phyloP scores from a whole-genome alignment of 2,888 invertebrate genomes.

The Autographa gamma region DNA sequence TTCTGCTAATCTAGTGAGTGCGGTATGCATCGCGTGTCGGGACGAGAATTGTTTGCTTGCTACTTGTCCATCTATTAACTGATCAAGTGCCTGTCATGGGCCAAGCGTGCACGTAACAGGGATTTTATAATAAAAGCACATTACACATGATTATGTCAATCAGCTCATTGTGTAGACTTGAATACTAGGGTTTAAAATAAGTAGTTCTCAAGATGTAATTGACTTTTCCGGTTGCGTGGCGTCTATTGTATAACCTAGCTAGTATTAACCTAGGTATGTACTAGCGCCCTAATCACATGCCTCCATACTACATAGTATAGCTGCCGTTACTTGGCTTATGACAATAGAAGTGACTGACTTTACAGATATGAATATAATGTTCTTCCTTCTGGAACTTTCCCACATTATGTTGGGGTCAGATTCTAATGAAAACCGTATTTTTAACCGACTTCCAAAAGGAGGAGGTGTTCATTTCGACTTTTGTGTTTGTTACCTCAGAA shows the following conservation, averaged over 20 bases:
- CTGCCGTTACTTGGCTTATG: too few relatives aligned
- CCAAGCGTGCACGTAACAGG: slow-evolving; percentile 23
- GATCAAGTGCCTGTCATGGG: slow-evolving; percentile 29
- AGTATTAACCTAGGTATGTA: background rate
- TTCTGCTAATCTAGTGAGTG: slow-evolving; percentile 15
- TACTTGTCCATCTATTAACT: slow-evolving; percentile 39
- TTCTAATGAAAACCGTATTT: too few relatives aligned
- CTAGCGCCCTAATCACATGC: background rate
- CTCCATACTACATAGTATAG: background rate
- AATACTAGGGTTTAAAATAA: background rate
- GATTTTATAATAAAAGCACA: slow-evolving; percentile 32
- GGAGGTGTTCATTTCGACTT: too few relatives aligned
- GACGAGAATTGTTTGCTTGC: slow-evolving; percentile 28
- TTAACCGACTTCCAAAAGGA: too few relatives aligned
- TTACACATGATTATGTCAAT: slow-evolving; percentile 16
- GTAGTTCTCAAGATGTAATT: background rate
- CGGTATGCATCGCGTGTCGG: slow-evolving; percentile 37
- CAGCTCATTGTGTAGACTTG: slow-evolving; percentile 3
- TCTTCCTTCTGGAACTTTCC: too few relatives aligned
- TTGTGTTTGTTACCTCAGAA: too few relatives aligned
- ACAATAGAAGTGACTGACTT: too few relatives aligned
- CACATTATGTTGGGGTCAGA: too few relatives aligned
- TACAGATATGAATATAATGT: too few relatives aligned
- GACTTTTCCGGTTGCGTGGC: slow-evolving; percentile 1
- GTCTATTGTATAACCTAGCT: background rate